Evolutionary conservation across 2,113 vertebrate genomes (phyloP).

Genomic region (Anseranas semipalmata): DNA sequence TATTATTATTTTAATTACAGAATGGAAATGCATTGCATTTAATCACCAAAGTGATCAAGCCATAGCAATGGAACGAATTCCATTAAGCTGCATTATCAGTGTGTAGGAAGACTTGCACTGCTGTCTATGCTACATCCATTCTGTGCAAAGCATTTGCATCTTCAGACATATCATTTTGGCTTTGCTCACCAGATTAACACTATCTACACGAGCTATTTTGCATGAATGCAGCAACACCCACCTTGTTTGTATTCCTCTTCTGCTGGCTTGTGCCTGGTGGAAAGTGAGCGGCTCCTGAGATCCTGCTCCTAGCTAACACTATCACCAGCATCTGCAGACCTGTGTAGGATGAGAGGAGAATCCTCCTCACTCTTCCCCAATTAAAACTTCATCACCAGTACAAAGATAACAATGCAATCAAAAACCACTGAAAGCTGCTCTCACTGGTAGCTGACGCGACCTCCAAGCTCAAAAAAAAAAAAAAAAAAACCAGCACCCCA

Average conservation of each 20-base stretch:
- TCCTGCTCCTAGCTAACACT: not conserved
- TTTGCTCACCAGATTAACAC: not conserved
- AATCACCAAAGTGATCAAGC: not conserved
- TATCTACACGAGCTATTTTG: not conserved
- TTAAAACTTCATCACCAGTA: conserved; percentile 35
- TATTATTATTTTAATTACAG: not conserved
- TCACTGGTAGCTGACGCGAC: not conserved
- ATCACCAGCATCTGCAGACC: not conserved
- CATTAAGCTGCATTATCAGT: not conserved
- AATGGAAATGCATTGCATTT: not conserved
- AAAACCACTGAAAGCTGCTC: not conserved
- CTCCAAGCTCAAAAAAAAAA: conserved; percentile 17
- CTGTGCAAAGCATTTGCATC: not conserved
- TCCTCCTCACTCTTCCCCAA: not conserved
- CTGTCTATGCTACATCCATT: not conserved
- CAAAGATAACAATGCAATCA: conserved; percentile 9
- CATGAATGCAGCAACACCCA: not conserved
- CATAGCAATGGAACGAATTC: not conserved
- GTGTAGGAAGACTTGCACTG: accelerated
- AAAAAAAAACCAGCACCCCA: not conserved
- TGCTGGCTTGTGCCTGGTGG: not conserved
- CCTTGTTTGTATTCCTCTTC: not conserved
- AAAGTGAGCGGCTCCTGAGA: not conserved
- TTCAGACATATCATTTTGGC: not conserved
- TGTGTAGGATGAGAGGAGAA: not conserved